Base-by-base conservation (phyloP, 2,113 vertebrate genomes). In the Anser cygnoides region DNA sequence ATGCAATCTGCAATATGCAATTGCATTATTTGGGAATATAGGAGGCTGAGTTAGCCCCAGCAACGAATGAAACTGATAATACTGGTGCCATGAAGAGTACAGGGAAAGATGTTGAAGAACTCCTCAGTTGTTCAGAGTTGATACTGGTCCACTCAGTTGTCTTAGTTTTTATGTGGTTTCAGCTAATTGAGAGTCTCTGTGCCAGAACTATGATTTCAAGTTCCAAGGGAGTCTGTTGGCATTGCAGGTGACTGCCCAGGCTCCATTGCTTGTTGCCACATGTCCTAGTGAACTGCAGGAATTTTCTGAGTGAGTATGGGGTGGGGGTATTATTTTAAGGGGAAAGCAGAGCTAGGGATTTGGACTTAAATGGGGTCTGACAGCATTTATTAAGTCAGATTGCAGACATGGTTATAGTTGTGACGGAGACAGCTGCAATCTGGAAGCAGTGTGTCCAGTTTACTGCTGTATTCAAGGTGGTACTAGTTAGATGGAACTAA, bases 1-100 rank as follows among this genome's bases (percentile, higher is more conserved):
- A 1, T 33, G 22, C 29, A 26, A 8, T 77, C 50, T 84, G 25
- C 35, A 71, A 0, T 49, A 10, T 39, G 22, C 26, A 23, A 8
- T 84, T 49, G 46, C 50, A 81, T 77, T 91, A 18, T 29, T 0
- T 1, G 2, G 22, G 61, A 5, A 17, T 1, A 1, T 44, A 13
- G 35, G 41, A 41, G 37, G 21, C 68, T 62, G 68, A 80, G 28
- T 74, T 87, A 91, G 31, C n/a, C n/a, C 50, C 41, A 26, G 31
- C 21, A 52, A 6, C 20, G 15, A 0, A 0, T 89, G 25, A 61
- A 76, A 26, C 54, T 76, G 15, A 2, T 87, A 12, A n/a, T 15
- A 52, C 7, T 62, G 9, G 6, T 58, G 9, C 17, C 44, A 23
- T 66, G 73, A 67, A 87, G 66, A 87, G 31, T 23, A 3, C 0